Percentiles rank a stretch among this genome's conserved stretches.
Conservation (phyloP, 30 jellyfish, hydroid and myxozoan genomes). For the Aurelia coerulea region DNA sequence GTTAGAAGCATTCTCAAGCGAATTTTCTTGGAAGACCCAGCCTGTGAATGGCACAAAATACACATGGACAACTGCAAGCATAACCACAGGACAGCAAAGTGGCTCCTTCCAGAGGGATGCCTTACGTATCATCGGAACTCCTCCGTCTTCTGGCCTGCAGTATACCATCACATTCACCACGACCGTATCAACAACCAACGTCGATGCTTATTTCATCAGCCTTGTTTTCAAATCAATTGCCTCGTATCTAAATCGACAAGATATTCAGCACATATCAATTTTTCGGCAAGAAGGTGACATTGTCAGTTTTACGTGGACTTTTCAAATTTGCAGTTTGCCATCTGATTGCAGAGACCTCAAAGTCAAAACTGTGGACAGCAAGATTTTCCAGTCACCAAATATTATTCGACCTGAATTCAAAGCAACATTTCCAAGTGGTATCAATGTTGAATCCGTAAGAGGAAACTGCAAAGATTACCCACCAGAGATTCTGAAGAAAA, state of each 20-base stretch:
- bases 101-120: constrained; percentile 27
- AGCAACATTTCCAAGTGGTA: constrained; percentile 15
- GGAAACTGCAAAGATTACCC: constrained; percentile 56
- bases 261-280: constrained; percentile 34
- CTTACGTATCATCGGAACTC: constrained; percentile 25
- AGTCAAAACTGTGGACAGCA: constrained; percentile 25
- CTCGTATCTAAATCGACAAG: constrained; percentile 32
- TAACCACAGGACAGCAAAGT: constrained; percentile 1
- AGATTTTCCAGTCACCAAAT: constrained; percentile 19
- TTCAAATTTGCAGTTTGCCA: constrained; percentile 32
- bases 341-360: constrained; percentile 15
- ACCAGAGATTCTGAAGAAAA: constrained; percentile 14
- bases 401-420: constrained; percentile 26
- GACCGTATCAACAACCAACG: not conserved
- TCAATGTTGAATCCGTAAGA: constrained; percentile 12
- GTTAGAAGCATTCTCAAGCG: constrained; percentile 49
- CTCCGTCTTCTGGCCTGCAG: constrained; percentile 39
- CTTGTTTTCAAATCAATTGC: not conserved
- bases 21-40: constrained; percentile 24
- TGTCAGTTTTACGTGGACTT: constrained; percentile 8
- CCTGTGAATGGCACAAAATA: constrained; percentile 29
- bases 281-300: not conserved
- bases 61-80: constrained; percentile 19
- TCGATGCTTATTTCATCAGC: constrained; percentile 43
- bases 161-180: constrained; percentile 16